Evolutionary conservation across 2,888 invertebrate species (phyloP), one percentile per base, ranked within the genome.

Genomic region (Seladonia tumulorum): DNA sequence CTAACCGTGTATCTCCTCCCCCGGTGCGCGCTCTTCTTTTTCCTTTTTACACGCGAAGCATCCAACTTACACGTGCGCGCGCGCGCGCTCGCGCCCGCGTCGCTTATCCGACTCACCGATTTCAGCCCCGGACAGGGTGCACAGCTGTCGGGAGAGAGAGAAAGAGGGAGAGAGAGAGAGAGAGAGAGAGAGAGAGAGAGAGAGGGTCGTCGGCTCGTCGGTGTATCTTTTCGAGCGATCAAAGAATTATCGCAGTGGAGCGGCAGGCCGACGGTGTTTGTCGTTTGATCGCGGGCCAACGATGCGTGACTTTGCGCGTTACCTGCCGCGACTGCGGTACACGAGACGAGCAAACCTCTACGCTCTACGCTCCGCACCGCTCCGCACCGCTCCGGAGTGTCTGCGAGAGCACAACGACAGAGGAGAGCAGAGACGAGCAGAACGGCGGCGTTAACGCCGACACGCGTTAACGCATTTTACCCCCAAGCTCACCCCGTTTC

Each of bases 161-260:
- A 73, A 8, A 22, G 68, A 2, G 39, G 10, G 39, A 8, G 7
- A 39, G 68, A 3, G 39, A n/a, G n/a, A 22, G 57, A 8, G 12
- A 63, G 63, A 25, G 25, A n/a, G 63, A 14, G 25, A 12, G 10
- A 3, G 39, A 10, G 39, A 45, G 71, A 47, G 25, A 70, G 83
- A 63, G 78, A n/a, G 77, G 66, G 18, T 35, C 29, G 74, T 80
- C 78, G 89, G 86, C 86, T 85, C 85, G 89, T 85, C 87, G 89
- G 90, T 89, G 92, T 92, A 93, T 93, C 94, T 93, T 93, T 93
- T 91, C 91, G 91, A 92, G 90, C 93, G 93, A 94, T 94, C 94
- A 94, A 94, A 94, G 94, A 94, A 94, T 94, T 93, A 94, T 92
- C 93, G 91, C 91, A 88, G 89, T 86, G 88, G 88, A 89, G 89